Evolutionary conservation across 2,888 invertebrate genomes (phyloP), one percentile per base, ranked within the genome.

Genomic region (Caenorhabditis sp.): DNA sequence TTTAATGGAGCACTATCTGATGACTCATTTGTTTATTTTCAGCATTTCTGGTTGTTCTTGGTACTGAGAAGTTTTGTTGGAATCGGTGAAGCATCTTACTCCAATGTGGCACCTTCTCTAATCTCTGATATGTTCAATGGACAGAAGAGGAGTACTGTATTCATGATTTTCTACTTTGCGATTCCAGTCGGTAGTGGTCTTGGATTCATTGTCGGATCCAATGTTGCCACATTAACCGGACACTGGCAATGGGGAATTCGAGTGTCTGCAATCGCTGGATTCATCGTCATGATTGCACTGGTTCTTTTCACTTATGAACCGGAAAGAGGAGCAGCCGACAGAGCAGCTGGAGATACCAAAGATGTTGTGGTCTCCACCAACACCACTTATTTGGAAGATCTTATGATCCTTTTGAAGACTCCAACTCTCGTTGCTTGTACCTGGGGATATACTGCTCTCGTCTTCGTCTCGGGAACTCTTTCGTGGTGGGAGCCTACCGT

Each of bases 51-150:
- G 82, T 94, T 94, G 93, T 98, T 99, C 93, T 94, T 97, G 63
- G 92, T 96, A 47, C 96, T 97, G 93, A 95, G 98, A 83, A 95
- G 96, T 0, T 92, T 97, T 89, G 98, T 99, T 58, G 98, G 99
- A 24, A 95, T 98, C 89, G 99, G 98, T 49, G 98, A 99, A 93
- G 99, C 98, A 3, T 97, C 97, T 77, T 99, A 99, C 93, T 98
- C 98, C 16, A 98, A 98, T 6, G 97, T 99, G 87, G 97, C 98
- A 0, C 98, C 98, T 0, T 98, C 98, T 61, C 96, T 99, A 90
- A 97, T 99, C 91, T 97, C 97, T 89, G 87, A 98, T 93, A 94
- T 98, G 88, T 99, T 97, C 93, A 94, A 96, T 2, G 95, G 95
- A 90, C 79, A 76, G 41, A 79, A 70, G 4, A 94, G 98, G 76